Percentiles rank a stretch among this genome's conserved stretches.
Evolutionary conservation across 2,113 vertebrate genomes (phyloP).

Genomic region (Egretta garzetta): DNA sequence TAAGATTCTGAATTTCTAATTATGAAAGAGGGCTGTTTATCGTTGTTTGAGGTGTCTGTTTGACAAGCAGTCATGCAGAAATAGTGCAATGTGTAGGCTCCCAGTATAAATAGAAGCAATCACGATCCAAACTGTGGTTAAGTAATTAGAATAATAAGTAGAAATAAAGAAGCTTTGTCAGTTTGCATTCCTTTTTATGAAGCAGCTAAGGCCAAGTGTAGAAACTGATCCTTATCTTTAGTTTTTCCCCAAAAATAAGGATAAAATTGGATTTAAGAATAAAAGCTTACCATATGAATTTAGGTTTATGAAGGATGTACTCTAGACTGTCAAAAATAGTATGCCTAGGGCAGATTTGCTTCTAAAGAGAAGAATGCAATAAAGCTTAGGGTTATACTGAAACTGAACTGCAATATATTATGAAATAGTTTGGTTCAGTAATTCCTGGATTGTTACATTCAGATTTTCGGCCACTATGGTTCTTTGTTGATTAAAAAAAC

Average conservation of each 20-base stretch:
- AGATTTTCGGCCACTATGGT: neutral
- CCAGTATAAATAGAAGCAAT: conserved; percentile 66
- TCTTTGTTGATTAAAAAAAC: conserved; percentile 1
- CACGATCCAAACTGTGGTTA: conserved; percentile 54
- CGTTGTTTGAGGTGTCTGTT: conserved; percentile 60
- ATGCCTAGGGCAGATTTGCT: conserved; percentile 44
- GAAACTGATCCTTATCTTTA: conserved; percentile 47
- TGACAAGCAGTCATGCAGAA: conserved; percentile 71
- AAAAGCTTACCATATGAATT: conserved; percentile 46
- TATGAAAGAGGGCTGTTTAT: conserved; percentile 56
- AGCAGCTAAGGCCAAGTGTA: neutral
- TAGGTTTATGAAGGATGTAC: conserved; percentile 52
- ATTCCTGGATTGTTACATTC: neutral
- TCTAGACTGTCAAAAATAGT: conserved; percentile 47
- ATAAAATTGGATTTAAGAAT: conserved; percentile 58
- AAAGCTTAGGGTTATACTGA: conserved; percentile 37
- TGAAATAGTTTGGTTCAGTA: conserved; percentile 9
- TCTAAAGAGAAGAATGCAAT: conserved; percentile 50
- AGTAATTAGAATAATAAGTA: conserved; percentile 70
- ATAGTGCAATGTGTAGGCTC: conserved; percentile 66
- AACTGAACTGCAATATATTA: conserved; percentile 8
- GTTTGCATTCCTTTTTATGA: conserved; percentile 55
- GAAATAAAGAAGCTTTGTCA: conserved; percentile 68
- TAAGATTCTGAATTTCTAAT: conserved; percentile 55
- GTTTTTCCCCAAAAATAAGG: conserved; percentile 2